Evolutionary conservation across 2,113 vertebrate species (phyloP), one percentile per base, ranked within the genome.

Genomic region (Nothoprocta pentlandii): DNA sequence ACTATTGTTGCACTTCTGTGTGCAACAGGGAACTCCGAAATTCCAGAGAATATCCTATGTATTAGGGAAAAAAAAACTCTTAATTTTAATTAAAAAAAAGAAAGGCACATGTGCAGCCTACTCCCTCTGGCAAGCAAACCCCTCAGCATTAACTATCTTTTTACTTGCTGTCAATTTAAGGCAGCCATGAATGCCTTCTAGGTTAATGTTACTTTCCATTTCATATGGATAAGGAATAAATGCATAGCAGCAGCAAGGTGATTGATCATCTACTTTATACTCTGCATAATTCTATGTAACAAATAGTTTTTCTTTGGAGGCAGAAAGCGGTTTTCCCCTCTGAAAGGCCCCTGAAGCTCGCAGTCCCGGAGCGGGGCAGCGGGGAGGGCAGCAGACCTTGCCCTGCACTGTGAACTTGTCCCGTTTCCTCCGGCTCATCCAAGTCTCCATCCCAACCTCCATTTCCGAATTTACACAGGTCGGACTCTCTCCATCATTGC

Each of bases 11-110:
- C 23, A 56, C 17, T 32, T 49, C 81, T 19, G 16, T 8, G 32
- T 63, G 71, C 13, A 28, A 26, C 2, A 44, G 39, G 32, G n/a
- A 90, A 56, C 39, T n/a, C 76, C 36, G 47, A 61, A 73, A 88
- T 84, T 71, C 69, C 53, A 84, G 32, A 47, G 64, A 85, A 88
- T 14, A 4, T 26, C 16, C 8, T 68, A 49, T 67, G 7, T 6
- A 25, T 34, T 39, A 0, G 1, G n/a, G 36, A 63, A 85, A 83
- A 91, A 47, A 69, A 47, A 70, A 34, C 44, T 61, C 39, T 58
- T 41, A 36, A 68, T 87, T 91, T 51, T 36, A 44, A 89, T 56
- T n/a, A 53, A 75, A 53, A 79, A 79, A 94, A 88, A 8, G 6
- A 92, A 49, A 22, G 17, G n/a, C 44, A 47, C 19, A 44, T 2